Conservation (phyloP, 2,113 vertebrate genomes). For the Antennarius striatus region DNA sequence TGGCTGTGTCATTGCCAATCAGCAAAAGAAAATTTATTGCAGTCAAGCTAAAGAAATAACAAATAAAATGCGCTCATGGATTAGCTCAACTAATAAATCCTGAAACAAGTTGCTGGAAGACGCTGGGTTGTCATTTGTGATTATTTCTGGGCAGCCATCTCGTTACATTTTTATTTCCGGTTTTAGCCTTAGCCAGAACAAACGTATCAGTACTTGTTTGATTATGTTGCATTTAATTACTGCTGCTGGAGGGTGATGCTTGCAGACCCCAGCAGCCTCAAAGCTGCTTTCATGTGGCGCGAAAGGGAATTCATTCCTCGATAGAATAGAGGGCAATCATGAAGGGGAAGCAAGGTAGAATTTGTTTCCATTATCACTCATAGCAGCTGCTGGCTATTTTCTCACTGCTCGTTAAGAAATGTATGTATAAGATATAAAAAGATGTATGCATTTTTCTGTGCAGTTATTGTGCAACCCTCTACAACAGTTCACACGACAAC, state of each 20-base stretch:
- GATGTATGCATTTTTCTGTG: no score
- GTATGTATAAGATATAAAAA: no score
- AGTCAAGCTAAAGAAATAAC: conserved; percentile 9
- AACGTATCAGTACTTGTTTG: conserved; percentile 25
- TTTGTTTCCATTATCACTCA: no score
- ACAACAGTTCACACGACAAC: no score
- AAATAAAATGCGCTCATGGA: conserved; percentile 33
- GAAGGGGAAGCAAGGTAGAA: background rate
- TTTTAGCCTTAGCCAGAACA: conserved; percentile 34
- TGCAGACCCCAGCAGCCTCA: conserved; percentile 4
- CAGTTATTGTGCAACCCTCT: no score
- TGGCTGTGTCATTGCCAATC: background rate
- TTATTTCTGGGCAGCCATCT: conserved; percentile 4
- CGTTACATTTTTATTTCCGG: conserved; percentile 1
- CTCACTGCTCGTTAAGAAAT: no score
- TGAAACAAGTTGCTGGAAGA: conserved; percentile 17
- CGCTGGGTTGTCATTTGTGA: conserved; percentile 18
- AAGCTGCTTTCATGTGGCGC: conserved; percentile 12
- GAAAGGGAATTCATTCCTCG: conserved; percentile 9
- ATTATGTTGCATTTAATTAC: conserved; percentile 38
- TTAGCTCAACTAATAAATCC: conserved; percentile 43
- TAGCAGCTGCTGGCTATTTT: no score
- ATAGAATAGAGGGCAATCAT: conserved; percentile 10
- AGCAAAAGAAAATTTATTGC: conserved; percentile 17
- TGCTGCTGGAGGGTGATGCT: conserved; percentile 31